Evolutionary conservation across 1,140 invertebrate species (phyloP).

Genomic region (Steinernema khuongi): DNA sequence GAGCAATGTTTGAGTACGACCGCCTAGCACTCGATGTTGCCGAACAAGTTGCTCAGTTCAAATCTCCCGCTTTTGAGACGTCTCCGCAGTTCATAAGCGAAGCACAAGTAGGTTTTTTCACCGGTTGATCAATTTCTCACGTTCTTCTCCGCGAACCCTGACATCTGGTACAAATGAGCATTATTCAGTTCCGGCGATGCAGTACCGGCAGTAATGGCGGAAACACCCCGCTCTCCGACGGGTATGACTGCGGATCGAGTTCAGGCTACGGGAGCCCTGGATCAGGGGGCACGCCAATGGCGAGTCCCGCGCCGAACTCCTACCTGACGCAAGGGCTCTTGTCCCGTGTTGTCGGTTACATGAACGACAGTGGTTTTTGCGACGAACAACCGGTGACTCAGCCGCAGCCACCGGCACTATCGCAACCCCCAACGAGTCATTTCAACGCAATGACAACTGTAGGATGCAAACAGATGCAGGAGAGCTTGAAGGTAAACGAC

Average conservation of each 20-base stretch:
- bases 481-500: conserved; percentile 10
- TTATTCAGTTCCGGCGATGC: conserved; percentile 5
- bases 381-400: neutral
- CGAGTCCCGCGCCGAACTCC: conserved; percentile 7
- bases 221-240: neutral
- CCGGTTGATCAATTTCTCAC: conserved; percentile 3
- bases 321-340: neutral
- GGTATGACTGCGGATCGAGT: conserved; percentile 40
- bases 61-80: conserved; percentile 30
- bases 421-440: conserved; percentile 4
- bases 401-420: neutral
- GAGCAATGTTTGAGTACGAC: conserved; percentile 50
- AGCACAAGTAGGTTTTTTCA: conserved; percentile 20
- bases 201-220: neutral
- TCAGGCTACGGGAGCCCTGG: conserved; percentile 41
- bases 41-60: conserved; percentile 29
- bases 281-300: conserved; percentile 5
- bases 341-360: conserved; percentile 22
- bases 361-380: conserved; percentile 25
- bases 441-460: conserved; percentile 18
- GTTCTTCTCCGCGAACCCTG: neutral
- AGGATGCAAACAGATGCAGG: conserved; percentile 37
- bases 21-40: conserved; percentile 44
- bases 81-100: conserved; percentile 3
- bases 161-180: no score